A percentile compares a stretch with the other conserved stretches of the same genome.
These are phyloP conservation scores for Acrossocheilus fasciatus DNA, from an alignment of 2,797 vertebrate genomes.

Conservation along the genomic window DNA sequence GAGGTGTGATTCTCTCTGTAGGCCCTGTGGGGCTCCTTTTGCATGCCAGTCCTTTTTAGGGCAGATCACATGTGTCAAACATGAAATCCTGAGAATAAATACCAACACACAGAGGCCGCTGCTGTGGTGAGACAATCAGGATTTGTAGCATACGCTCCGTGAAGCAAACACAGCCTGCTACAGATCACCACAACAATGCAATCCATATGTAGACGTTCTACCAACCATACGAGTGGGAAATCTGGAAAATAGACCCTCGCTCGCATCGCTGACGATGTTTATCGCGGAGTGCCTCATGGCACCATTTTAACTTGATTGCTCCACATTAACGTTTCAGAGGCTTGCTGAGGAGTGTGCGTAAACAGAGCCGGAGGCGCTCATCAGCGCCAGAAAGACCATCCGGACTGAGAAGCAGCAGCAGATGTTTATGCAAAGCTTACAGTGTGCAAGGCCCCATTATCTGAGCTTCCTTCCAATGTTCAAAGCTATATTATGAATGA, in stretches of 20 bases:
- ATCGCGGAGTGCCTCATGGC: constrained; percentile 28
- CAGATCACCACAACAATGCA: constrained; percentile 31
- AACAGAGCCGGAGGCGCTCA: constrained; percentile 41
- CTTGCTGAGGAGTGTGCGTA: constrained; percentile 8
- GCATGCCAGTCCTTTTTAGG: constrained; percentile 85
- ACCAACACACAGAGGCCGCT: constrained; percentile 51
- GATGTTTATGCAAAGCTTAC: constrained; percentile 70
- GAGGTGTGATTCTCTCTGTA: constrained; percentile 72
- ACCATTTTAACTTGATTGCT: constrained; percentile 39
- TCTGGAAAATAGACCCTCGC: constrained; percentile 23
- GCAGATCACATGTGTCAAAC: constrained; percentile 78
- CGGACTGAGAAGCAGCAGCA: constrained; percentile 68
- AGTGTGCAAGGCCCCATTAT: constrained; percentile 62
- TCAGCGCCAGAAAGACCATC: constrained; percentile 22
- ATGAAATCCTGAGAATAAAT: constrained; percentile 76
- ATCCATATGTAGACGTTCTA: constrained; percentile 43
- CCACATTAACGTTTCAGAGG: constrained; percentile 41
- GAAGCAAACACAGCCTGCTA: constrained; percentile 25
- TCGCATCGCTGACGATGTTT: constrained; percentile 33
- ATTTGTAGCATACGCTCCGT: neutral
- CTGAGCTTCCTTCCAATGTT: constrained; percentile 32
- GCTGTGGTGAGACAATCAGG: neutral
- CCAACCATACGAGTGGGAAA: neutral
- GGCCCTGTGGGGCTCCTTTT: constrained; percentile 68
- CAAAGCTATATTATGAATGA: constrained; percentile 35